phyloP scores from a whole-genome alignment of 1,140 invertebrate species.

The Lasioglossum baleicum region DNA sequence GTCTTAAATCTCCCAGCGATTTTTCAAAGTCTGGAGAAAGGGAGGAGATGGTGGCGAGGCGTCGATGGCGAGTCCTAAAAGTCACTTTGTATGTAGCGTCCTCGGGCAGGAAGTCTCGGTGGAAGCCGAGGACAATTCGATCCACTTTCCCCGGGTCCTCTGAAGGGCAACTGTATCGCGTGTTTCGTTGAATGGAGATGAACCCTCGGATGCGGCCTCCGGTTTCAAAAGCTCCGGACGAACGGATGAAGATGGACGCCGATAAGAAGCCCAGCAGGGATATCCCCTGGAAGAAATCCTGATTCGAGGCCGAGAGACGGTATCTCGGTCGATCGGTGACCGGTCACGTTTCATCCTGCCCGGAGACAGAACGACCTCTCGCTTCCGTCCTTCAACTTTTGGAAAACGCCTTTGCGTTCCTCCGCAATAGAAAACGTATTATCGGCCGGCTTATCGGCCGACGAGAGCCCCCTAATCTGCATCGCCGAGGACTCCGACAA shows the following conservation, averaged over 20 bases:
- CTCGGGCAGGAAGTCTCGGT: constrained; percentile 8
- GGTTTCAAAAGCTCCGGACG: constrained; percentile 48
- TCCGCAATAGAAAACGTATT: constrained; percentile 43
- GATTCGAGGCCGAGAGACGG: constrained; percentile 47
- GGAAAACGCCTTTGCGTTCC: background rate
- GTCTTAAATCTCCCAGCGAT: constrained; percentile 5
- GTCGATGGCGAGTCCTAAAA: constrained; percentile 31
- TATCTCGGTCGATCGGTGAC: constrained; percentile 57
- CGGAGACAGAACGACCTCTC: constrained; percentile 21
- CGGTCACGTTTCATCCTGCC: constrained; percentile 51
- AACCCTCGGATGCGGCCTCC: constrained; percentile 43
- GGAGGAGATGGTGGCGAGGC: background rate
- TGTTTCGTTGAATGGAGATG: constrained; percentile 55
- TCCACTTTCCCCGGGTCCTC: background rate
- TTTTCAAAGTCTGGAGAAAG: constrained; percentile 18
- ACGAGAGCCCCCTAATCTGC: constrained; percentile 21
- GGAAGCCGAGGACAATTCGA: constrained; percentile 27
- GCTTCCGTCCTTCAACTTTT: background rate
- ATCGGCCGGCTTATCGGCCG: constrained; percentile 26
- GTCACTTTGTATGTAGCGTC: constrained; percentile 33
- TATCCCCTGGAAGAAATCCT: constrained; percentile 48
- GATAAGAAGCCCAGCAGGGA: constrained; percentile 40
- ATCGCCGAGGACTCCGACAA: background rate
- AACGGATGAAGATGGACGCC: constrained; percentile 46
- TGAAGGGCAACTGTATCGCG: constrained; percentile 22